These are phyloP conservation scores for Crypturellus undulatus DNA, from an alignment of 2,113 vertebrate species.

Conservation along the genomic window DNA sequence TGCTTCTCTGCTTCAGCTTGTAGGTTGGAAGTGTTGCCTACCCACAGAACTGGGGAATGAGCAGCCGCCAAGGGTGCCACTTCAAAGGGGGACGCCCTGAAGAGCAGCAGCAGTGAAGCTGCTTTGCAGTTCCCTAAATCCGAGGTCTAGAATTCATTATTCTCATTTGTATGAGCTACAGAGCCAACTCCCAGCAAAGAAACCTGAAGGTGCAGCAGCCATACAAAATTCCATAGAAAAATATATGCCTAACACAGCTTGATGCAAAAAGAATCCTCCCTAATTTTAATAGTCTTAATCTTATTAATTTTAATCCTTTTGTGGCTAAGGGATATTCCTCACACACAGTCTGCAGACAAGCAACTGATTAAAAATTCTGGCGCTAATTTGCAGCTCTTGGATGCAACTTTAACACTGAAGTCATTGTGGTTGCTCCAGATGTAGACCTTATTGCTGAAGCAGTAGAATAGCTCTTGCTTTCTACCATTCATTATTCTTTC, in stretches of 20 bases:
- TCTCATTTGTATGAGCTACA: neutral
- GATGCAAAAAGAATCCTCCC: neutral
- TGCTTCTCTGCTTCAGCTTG: slow-evolving; percentile 14
- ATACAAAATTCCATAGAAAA: neutral
- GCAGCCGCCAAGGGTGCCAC: slow-evolving; percentile 13
- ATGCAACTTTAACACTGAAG: neutral
- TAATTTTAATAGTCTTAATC: neutral
- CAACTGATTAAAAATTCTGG: neutral
- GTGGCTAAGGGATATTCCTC: neutral
- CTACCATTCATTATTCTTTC: neutral
- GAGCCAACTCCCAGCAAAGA: slow-evolving; percentile 6
- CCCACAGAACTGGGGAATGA: slow-evolving; percentile 7
- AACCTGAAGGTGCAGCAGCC: neutral
- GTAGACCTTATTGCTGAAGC: neutral
- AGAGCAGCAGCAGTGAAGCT: slow-evolving; percentile 20
- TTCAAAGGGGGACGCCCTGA: slow-evolving; percentile 35
- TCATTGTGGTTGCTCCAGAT: neutral
- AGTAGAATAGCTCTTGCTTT: neutral
- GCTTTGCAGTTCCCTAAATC: slow-evolving; percentile 29
- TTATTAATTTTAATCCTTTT: neutral
- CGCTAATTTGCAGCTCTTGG: neutral
- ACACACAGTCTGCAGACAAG: neutral
- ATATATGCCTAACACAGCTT: neutral
- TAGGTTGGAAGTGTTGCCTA: neutral
- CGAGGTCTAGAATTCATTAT: neutral